A percentile compares a stretch with the other conserved stretches of the same genome.
Conservation (phyloP, 1,140 invertebrate species). For the Tyrophagus putrescentiae region DNA sequence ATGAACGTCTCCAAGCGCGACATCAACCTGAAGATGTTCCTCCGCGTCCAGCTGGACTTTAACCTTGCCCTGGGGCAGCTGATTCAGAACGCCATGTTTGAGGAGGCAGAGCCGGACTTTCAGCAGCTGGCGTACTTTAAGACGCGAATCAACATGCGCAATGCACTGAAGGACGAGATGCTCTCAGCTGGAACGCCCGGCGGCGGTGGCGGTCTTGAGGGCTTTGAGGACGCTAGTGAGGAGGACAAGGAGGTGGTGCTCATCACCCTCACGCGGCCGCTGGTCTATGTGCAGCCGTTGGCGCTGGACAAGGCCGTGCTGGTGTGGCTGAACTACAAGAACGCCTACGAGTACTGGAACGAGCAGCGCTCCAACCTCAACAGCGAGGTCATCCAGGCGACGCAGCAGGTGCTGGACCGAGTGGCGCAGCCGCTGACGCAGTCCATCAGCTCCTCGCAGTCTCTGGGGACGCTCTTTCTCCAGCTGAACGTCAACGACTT, state of each 20-base stretch:
- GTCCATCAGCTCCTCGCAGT: constrained; percentile 28
- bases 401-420: constrained; percentile 57
- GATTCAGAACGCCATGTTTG: constrained; percentile 75
- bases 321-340: constrained; percentile 96
- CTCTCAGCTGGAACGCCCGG: too few relatives aligned
- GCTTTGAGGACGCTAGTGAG: constrained; percentile 32
- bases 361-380: constrained; percentile 77
- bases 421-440: constrained; percentile 40
- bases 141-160: constrained; percentile 56
- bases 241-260: constrained; percentile 80
- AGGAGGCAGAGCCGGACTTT: constrained; percentile 90
- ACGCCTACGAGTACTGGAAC: constrained; percentile 97
- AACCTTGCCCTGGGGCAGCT: constrained; percentile 87
- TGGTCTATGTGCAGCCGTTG: constrained; percentile 86
- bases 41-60: constrained; percentile 80
- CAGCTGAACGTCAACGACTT: constrained; percentile 90
- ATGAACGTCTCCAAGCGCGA: constrained; percentile 55
- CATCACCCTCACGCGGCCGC: constrained; percentile 71
- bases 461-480: constrained; percentile 75
- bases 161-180: constrained; percentile 60
- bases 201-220: not conserved
- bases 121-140: constrained; percentile 95
- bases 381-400: constrained; percentile 51
- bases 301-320: constrained; percentile 90
- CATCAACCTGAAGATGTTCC: constrained; percentile 56